Conservation (phyloP, 1,140 invertebrate genomes). For the Asobara japonica region DNA sequence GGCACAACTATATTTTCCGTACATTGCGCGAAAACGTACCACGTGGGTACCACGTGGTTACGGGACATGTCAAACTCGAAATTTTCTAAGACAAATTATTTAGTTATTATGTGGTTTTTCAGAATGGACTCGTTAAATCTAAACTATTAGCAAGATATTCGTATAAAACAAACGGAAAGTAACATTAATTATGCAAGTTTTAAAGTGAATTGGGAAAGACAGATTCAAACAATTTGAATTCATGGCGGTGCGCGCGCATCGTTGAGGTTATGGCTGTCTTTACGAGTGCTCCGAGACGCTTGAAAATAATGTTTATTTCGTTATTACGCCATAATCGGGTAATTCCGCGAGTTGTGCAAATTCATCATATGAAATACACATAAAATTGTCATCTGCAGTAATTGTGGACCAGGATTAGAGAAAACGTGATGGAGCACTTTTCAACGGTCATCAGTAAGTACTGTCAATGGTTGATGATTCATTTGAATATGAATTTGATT, state of each 20-base stretch:
- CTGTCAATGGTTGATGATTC: slow-evolving; percentile 8
- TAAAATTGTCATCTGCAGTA: not conserved
- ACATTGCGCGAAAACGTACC: no score
- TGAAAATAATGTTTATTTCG: not conserved
- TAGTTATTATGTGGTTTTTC: no score
- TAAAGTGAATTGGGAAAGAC: not conserved
- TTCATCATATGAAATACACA: not conserved
- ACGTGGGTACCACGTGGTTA: no score
- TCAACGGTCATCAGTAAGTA: slow-evolving; percentile 35
- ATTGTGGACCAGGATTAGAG: not conserved
- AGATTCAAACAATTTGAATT: not conserved
- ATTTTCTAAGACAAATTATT: no score
- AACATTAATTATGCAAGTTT: no score
- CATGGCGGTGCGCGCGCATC: not conserved
- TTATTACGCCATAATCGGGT: not conserved
- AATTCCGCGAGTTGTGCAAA: not conserved
- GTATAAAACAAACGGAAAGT: no score
- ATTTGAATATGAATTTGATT: slow-evolving; percentile 23
- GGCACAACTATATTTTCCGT: no score
- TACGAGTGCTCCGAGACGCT: not conserved
- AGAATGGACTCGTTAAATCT: no score
- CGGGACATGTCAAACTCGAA: no score
- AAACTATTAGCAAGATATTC: no score
- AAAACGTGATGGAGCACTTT: slow-evolving; percentile 23
- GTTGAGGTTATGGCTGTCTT: not conserved